Evolutionary conservation across 2,113 vertebrate species (phyloP), one percentile per base, ranked within the genome.

Genomic region (Bucco capensis): DNA sequence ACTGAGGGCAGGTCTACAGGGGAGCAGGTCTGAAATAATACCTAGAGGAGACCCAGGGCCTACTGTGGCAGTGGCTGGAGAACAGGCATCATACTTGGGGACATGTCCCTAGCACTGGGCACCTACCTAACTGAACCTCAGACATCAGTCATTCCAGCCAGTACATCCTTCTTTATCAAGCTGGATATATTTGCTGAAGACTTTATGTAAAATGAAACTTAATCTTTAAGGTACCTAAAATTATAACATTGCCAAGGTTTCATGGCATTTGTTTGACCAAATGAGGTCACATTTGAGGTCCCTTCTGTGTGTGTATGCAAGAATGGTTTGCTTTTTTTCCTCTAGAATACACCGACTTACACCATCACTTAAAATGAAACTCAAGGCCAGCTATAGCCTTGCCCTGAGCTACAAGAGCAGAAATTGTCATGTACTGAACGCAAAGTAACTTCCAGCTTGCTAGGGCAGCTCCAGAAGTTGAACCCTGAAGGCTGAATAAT

Each of bases 401-500:
- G 77, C 94, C 72, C 56, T 76, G 51, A 89, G 95, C 88, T 86
- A 49, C 83, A 49, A 35, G 65, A 89, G 33, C 33, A 64, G 73
- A 85, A 91, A 89, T 64, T 82, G 47, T 73, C 76, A 76, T 79
- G 62, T 67, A 79, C 57, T 79, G 79, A 88, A 79, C 0, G 3
- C 73, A 75, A 85, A 93, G 70, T 66, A 93, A 83, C 79, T 93
- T 90, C 70, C 31, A 31, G 3, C 75, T 86, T 89, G 50, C 57
- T 64, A 71, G 53, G 73, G 47, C 54, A 73, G 67, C 64, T 92
- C 93, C 84, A 91, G 60, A 61, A 77, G 70, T 71, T 53, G 79
- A 89, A 82, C 72, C 90, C 94, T 76, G 65, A 84, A 92, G 93
- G 86, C 80, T 92, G 88, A 86, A 88, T 96, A 96, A 89, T 81